phyloP scores from a whole-genome alignment of 2,797 vertebrate species.

The Glyptemys insculpta region DNA sequence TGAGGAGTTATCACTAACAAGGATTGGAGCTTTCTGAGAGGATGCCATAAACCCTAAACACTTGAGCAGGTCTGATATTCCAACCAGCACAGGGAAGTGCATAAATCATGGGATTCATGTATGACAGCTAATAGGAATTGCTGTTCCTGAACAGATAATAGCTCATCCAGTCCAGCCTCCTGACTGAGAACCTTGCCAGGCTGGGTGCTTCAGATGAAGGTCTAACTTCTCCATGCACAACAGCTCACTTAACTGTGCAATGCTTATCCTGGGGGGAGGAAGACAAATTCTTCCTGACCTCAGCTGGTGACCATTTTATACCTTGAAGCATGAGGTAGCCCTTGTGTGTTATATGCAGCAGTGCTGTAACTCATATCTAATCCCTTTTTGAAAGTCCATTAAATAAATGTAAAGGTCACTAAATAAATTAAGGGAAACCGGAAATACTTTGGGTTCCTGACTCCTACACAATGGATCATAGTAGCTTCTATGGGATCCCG shows the following conservation, averaged over 20 bases:
- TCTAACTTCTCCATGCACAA: background rate
- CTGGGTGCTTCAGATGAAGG: background rate
- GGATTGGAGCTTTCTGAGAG: background rate
- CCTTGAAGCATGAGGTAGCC: background rate
- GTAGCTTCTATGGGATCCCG: background rate
- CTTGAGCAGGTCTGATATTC: background rate
- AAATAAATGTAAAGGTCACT: background rate
- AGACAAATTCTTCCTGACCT: accelerated
- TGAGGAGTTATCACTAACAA: background rate
- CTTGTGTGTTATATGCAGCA: background rate
- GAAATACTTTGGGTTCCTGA: background rate
- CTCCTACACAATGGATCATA: background rate
- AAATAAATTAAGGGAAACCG: accelerated
- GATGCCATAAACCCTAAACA: background rate
- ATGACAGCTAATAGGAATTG: background rate
- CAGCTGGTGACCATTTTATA: too few species aligned
- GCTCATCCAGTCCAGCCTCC: background rate
- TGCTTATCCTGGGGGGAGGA: background rate
- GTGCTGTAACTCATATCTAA: background rate
- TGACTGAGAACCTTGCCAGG: background rate
- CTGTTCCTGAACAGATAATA: background rate
- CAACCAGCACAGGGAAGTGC: background rate
- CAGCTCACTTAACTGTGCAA: background rate
- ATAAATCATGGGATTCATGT: background rate
- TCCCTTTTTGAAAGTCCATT: background rate